phyloP scores from a whole-genome alignment of 1,140 invertebrate genomes.

The Neodiprion fabricii region DNA sequence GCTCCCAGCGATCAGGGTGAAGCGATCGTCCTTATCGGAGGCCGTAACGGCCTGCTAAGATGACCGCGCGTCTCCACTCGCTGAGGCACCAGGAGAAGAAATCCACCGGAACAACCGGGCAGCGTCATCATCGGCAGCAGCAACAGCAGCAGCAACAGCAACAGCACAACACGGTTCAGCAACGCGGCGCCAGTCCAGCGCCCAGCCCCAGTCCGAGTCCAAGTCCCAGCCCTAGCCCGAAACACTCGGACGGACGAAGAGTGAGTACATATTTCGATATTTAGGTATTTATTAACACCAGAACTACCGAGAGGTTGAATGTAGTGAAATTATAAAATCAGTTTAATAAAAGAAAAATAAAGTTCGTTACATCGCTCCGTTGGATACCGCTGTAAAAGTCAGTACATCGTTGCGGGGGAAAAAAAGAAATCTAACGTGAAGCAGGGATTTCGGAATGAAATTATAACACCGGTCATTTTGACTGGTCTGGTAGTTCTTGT shows the following conservation, averaged over 20 bases:
- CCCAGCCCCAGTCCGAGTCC: conserved; percentile 52
- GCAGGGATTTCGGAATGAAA: too few relatives aligned
- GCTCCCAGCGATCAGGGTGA: conserved; percentile 43
- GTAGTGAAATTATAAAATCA: not conserved
- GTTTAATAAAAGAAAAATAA: not conserved
- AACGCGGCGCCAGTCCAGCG: conserved; percentile 46
- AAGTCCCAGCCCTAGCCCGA: conserved; percentile 55
- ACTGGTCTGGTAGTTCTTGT: too few relatives aligned
- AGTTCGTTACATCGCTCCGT: not conserved
- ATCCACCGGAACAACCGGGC: conserved; percentile 42
- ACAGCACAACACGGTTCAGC: conserved; percentile 45
- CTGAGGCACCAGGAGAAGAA: conserved; percentile 59
- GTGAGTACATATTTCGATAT: conserved; percentile 39
- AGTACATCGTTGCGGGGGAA: not conserved
- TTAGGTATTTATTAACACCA: not conserved
- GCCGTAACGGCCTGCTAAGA: conserved; percentile 56
- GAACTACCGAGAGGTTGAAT: too few relatives aligned
- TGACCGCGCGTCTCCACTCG: conserved; percentile 60
- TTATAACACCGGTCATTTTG: too few relatives aligned
- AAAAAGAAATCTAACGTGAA: not conserved
- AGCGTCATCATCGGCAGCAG: conserved; percentile 40
- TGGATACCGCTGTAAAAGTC: too few relatives aligned
- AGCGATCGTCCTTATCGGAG: conserved; percentile 38
- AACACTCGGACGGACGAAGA: conserved; percentile 59
- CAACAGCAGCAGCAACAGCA: conserved; percentile 46